Conservation (phyloP, 2,888 invertebrate species). For the Sinelater perroti region DNA sequence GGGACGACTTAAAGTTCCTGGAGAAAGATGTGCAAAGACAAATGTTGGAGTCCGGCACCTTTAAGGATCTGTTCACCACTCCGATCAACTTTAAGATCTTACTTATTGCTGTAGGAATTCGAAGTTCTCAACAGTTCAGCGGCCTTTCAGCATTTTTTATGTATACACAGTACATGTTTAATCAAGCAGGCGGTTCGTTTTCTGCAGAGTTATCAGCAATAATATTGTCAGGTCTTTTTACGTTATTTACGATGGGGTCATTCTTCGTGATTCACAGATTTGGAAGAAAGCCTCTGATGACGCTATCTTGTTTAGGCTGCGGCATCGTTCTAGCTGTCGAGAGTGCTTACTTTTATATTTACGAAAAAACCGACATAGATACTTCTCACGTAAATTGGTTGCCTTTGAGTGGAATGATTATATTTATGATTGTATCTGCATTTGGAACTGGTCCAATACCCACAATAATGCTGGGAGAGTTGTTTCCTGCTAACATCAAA, state of each 20-base stretch:
- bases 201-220: conserved; percentile 50
- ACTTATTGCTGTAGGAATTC: conserved; percentile 46
- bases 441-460: conserved; percentile 52
- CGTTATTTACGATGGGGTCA: conserved; percentile 38
- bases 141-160: conserved; percentile 48
- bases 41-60: conserved; percentile 50
- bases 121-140: conserved; percentile 49
- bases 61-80: conserved; percentile 49
- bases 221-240: conserved; percentile 44
- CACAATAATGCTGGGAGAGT: conserved; percentile 50
- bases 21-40: conserved; percentile 50
- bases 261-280: conserved; percentile 44
- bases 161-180: conserved; percentile 51
- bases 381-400: conserved; percentile 47
- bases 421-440: conserved; percentile 40
- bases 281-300: conserved; percentile 47
- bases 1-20: conserved; percentile 44
- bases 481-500: conserved; percentile 53
- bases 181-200: conserved; percentile 49
- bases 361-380: conserved; percentile 42
- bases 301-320: conserved; percentile 44
- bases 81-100: conserved; percentile 49
- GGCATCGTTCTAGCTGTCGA: conserved; percentile 39
- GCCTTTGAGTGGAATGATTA: conserved; percentile 50
- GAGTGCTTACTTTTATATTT: conserved; percentile 47